Evolutionary conservation across 2,797 vertebrate genomes (phyloP).

Genomic region (Gobio occitaniae): DNA sequence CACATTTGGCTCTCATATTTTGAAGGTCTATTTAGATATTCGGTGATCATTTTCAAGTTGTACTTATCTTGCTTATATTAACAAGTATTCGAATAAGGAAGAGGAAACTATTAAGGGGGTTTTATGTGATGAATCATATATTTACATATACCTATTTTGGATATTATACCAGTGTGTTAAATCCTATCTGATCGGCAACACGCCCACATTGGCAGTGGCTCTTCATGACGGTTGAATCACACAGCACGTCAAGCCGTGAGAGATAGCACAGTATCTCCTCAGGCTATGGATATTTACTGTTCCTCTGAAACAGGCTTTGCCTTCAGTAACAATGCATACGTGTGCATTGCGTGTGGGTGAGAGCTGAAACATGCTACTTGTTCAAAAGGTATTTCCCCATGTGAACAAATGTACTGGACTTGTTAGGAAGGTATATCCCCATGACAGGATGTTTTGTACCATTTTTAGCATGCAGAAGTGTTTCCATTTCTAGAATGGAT

Average conservation of each 20-base stretch:
- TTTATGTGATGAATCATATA: constrained; percentile 28
- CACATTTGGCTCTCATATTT: neutral
- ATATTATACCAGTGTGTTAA: constrained; percentile 21
- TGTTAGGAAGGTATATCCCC: neutral
- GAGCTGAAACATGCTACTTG: neutral
- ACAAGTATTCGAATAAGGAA: neutral
- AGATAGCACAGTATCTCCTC: constrained; percentile 21
- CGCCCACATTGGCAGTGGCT: neutral
- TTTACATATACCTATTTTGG: constrained; percentile 33
- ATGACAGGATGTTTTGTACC: neutral
- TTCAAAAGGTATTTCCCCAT: neutral
- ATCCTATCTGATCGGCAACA: constrained; percentile 8
- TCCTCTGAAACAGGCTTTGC: constrained; percentile 41
- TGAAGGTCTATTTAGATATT: constrained; percentile 6
- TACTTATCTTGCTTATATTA: constrained; percentile 33
- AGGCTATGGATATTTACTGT: constrained; percentile 41
- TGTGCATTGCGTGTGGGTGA: neutral
- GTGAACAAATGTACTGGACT: neutral
- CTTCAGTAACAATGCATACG: neutral
- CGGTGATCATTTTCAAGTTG: constrained; percentile 38
- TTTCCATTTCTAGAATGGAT: constrained; percentile 7
- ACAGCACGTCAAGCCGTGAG: neutral
- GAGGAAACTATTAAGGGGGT: constrained; percentile 8
- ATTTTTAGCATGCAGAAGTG: constrained; percentile 5
- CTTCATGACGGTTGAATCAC: neutral